Percentiles rank a stretch among this genome's conserved stretches.
These are phyloP conservation scores for Falco peregrinus DNA, from an alignment of 2,797 vertebrate genomes.

Conservation along the genomic window DNA sequence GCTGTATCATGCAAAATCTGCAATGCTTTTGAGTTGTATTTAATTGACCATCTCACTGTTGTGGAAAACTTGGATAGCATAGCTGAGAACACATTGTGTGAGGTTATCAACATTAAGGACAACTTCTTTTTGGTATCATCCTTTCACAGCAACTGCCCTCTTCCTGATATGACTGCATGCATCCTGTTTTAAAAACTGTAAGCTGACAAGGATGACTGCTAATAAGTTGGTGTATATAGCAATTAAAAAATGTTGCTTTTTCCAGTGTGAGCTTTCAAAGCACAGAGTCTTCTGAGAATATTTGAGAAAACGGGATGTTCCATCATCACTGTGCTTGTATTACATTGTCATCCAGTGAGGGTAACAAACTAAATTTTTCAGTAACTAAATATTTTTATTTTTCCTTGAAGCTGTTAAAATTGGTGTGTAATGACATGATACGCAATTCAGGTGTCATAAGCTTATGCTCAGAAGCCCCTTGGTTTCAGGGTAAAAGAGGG, in stretches of 20 bases:
- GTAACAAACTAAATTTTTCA: not conserved
- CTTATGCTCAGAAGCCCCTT: not conserved
- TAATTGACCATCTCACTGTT: not conserved
- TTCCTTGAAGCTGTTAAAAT: not conserved
- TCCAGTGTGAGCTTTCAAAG: not conserved
- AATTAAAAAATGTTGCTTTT: not conserved
- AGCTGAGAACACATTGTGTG: not conserved
- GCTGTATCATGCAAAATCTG: not conserved
- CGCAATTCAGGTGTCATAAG: not conserved
- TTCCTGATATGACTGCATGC: conserved; percentile 65
- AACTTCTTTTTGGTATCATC: conserved; percentile 57
- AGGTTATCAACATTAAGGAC: conserved; percentile 3
- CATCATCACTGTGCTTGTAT: not conserved
- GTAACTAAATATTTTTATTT: not conserved
- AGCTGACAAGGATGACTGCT: conserved; percentile 19
- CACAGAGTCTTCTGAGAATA: not conserved
- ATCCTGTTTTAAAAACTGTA: conserved; percentile 59
- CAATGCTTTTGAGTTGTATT: not conserved
- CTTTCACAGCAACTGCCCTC: conserved; percentile 53
- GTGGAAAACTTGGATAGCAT: not conserved
- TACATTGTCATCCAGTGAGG: not conserved
- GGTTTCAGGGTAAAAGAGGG: not conserved
- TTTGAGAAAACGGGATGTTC: not conserved
- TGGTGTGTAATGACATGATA: not conserved
- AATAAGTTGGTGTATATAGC: not conserved